Percentiles rank a stretch among this genome's conserved stretches.
phyloP scores from a whole-genome alignment of 2,113 vertebrate species.

The Arvicanthis niloticus region DNA sequence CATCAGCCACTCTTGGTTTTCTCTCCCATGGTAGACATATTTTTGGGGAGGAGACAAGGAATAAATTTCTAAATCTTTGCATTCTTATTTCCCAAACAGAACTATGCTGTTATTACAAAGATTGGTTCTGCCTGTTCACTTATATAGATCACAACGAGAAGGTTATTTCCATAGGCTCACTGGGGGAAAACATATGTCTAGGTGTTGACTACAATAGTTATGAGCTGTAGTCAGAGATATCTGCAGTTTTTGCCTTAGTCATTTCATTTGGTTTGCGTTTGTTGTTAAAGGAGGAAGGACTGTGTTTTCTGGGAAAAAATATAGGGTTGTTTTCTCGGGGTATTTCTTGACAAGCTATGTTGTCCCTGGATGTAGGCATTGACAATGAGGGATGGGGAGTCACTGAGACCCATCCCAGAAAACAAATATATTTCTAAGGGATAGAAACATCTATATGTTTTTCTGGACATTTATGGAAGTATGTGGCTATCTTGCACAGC shows the following conservation, averaged over 20 bases:
- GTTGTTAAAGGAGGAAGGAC: neutral
- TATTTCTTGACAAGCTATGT: neutral
- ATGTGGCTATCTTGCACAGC: neutral
- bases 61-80: neutral
- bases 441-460: neutral
- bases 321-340: neutral
- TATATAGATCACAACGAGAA: neutral
- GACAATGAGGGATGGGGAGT: neutral
- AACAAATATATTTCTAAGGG: neutral
- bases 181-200: neutral
- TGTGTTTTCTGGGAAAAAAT: neutral
- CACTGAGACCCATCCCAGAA: neutral
- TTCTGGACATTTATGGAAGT: neutral
- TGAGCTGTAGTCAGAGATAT: neutral
- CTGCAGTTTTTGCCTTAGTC: neutral
- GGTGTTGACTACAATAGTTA: neutral
- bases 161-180: neutral
- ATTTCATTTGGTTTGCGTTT: neutral
- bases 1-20: neutral
- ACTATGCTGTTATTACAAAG: neutral
- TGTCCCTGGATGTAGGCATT: neutral
- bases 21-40: neutral
- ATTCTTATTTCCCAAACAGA: neutral
- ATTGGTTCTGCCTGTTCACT: neutral
- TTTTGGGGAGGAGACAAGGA: neutral